Evolutionary conservation across 1,140 invertebrate species (phyloP), one percentile per base, ranked within the genome.

Genomic region (Heliconius hermathena): DNA sequence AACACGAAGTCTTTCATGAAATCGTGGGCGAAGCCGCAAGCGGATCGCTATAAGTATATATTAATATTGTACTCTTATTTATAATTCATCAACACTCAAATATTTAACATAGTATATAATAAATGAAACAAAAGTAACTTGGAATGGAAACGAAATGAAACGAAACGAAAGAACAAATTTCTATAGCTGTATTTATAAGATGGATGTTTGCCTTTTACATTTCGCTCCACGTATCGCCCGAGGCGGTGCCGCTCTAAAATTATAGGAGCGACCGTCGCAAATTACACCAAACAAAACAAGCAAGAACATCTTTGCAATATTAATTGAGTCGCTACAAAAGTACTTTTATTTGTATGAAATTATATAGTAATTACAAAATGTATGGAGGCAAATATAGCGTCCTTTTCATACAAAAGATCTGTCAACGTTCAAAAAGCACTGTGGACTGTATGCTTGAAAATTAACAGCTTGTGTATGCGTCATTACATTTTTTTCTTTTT

Each of bases 241-340:
- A 49, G 76, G 78, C 79, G 74, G 66, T 75, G 72, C 76, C 78
- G 78, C 78, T 82, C 79, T 80, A 77, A 80, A 80, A 66, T 80
- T 77, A 75, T 73, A 82, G 70, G 74, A 71, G 57, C 74, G 74
- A 71, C 74, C 74, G 71, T 79, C 75, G 78, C 72, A 79, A 82
- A 80, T 81, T 81, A 83, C 79, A 78, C 60, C 73, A 73, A 74
- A 75, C 71, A 75, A 78, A 81, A 75, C 70, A 81, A 81, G 74
- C 71, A 81, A 76, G 71, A 77, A 74, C 73, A 73, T 74, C 73
- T 80, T 80, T 80, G 78, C 73, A 80, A 79, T 77, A 78, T 78
- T 78, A 78, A 78, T 80, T 80, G 78, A 76, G 78, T 41, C 20
- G 73, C 73, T 22, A 73, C 74, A 80, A 80, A 80, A 74, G 78